Evolutionary conservation across 2,797 vertebrate species (phyloP), one percentile per base, ranked within the genome.

Genomic region (Catostomus latipinnis): DNA sequence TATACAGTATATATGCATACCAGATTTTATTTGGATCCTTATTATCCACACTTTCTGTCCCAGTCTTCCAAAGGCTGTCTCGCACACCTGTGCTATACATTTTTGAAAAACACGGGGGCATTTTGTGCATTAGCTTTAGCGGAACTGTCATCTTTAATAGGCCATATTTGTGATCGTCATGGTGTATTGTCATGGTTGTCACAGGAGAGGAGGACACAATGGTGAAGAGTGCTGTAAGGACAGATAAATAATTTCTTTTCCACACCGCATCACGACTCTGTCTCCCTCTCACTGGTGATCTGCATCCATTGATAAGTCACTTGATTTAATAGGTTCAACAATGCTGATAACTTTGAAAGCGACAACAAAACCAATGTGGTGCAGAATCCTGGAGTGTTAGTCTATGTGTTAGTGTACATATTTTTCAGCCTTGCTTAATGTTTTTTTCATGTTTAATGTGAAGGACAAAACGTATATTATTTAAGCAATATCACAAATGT

Each of bases 141-240:
- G 78, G 80, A 87, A 86, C 86, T 81, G 86, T 85, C 85, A 85
- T 80, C 77, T 82, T 86, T 87, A 88, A 88, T 86, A 87, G 85
- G 77, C 83, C 81, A 87, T 86, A 84, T 87, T 82, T 86, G 82
- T 83, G 86, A 87, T 85, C 76, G 85, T 85, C 82, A 84, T 81
- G 87, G 76, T 84, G 70, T 78, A 80, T 86, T 86, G 84, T 87
- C 84, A 83, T 63, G 78, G 63, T 83, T 86, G 86, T 88, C 87
- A 84, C 72, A 58, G 79, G 83, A 82, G 74, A 86, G 63, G 52
- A 78, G 74, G 78, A 71, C 54, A 52, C 22, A 61, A 67, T 60
- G 13, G 76, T 52, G 46, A 22, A 53, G 81, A 83, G 76, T 66
- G 81, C 75, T 76, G 46, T 73, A 61, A 78, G 69, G 78, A 79